A percentile compares a stretch with the other conserved stretches of the same genome.
Evolutionary conservation across 1,140 invertebrate species (phyloP).

Genomic region (Zaprionus lachaisei): DNA sequence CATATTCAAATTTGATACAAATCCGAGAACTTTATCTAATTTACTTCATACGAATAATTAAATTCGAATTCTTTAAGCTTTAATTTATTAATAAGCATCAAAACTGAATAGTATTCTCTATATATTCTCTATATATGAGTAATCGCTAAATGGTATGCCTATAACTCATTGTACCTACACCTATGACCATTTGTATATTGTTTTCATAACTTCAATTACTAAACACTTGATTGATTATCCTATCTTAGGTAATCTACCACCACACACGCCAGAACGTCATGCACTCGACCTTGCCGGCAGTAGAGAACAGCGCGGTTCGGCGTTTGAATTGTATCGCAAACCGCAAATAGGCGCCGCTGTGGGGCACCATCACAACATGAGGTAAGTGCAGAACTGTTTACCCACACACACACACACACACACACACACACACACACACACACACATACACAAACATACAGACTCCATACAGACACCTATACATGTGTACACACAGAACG

Average conservation of each 20-base stretch:
- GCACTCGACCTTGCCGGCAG: constrained; percentile 91
- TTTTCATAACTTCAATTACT: not conserved
- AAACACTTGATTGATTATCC: not conserved
- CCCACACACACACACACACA: not conserved
- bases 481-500: constrained; percentile 4
- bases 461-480: not conserved
- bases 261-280: constrained; percentile 78
- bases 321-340: constrained; percentile 97
- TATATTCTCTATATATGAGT: too few relatives aligned
- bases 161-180: too few relatives aligned
- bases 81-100: too few relatives aligned
- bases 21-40: too few relatives aligned
- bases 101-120: too few relatives aligned
- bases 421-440: not conserved
- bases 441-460: constrained; percentile 1
- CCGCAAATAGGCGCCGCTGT: constrained; percentile 86
- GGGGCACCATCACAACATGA: constrained; percentile 89
- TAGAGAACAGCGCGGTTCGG: constrained; percentile 95
- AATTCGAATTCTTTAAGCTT: too few relatives aligned
- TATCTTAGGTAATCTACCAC: constrained; percentile 72
- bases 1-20: too few relatives aligned
- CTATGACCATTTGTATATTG: too few relatives aligned
- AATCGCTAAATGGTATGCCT: too few relatives aligned
- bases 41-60: too few relatives aligned
- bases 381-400: constrained; percentile 85